These are phyloP conservation scores for Notolepis coatsorum DNA, from an alignment of 2,797 vertebrate species.

Conservation along the genomic window DNA sequence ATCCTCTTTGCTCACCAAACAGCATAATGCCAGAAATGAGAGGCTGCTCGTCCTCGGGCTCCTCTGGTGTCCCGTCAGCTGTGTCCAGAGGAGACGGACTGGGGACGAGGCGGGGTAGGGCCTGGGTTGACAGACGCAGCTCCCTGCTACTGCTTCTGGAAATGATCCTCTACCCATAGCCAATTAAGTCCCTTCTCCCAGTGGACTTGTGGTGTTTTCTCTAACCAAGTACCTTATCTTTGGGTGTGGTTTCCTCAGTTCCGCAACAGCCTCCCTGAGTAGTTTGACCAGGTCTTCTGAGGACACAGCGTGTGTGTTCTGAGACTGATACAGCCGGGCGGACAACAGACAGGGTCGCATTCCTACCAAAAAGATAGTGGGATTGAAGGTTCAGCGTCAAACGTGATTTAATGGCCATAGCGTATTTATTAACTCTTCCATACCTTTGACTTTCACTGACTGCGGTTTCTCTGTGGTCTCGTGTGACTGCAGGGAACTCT, in stretches of 20 bases:
- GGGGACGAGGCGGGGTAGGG: slow-evolving; percentile 30
- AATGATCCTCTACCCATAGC: too few relatives aligned
- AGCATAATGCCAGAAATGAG: slow-evolving; percentile 19
- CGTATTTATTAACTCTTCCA: neutral
- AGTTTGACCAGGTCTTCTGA: slow-evolving; percentile 56
- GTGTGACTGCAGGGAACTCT: neutral
- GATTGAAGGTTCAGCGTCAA: neutral
- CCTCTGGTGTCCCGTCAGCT: slow-evolving; percentile 19
- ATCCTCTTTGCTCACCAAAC: too few relatives aligned
- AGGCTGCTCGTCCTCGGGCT: slow-evolving; percentile 15
- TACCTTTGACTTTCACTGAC: slow-evolving; percentile 30
- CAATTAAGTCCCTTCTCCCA: neutral
- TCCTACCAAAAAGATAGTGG: slow-evolving; percentile 16
- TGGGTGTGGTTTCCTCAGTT: slow-evolving; percentile 42
- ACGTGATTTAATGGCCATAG: neutral
- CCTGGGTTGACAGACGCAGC: slow-evolving; percentile 36
- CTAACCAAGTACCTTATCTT: slow-evolving; percentile 54
- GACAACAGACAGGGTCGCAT: slow-evolving; percentile 55
- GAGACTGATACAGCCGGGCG: slow-evolving; percentile 59
- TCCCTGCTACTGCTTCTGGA: slow-evolving; percentile 27
- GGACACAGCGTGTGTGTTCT: slow-evolving; percentile 34
- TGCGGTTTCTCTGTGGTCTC: neutral
- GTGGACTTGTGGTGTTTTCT: too few relatives aligned
- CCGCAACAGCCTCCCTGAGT: slow-evolving; percentile 46
- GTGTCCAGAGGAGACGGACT: slow-evolving; percentile 34